Conservation (phyloP, 2,113 vertebrate genomes). For the Burhinus oedicnemus region DNA sequence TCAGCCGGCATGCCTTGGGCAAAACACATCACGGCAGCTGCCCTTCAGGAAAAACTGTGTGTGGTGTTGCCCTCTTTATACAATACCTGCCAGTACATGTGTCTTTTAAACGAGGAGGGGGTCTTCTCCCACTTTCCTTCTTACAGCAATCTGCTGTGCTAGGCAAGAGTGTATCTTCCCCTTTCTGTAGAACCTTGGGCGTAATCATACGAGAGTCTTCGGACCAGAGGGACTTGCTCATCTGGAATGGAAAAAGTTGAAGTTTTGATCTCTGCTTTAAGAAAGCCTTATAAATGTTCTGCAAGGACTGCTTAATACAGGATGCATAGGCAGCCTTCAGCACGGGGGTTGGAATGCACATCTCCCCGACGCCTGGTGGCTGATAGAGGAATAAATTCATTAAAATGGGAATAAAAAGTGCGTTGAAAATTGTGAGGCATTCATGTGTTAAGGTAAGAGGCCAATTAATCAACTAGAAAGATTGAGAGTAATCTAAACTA, state of each 20-base stretch:
- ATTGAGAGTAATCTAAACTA: not conserved
- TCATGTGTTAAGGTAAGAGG: not conserved
- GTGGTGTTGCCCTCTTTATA: not conserved
- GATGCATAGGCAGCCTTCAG: not conserved
- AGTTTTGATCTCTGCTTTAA: not conserved
- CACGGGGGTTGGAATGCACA: not conserved
- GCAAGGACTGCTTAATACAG: not conserved
- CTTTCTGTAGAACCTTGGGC: not conserved
- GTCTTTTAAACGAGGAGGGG: not conserved
- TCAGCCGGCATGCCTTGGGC: not conserved
- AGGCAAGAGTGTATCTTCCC: not conserved
- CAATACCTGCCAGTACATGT: fast-evolving
- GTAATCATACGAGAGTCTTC: not conserved
- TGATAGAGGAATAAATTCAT: not conserved
- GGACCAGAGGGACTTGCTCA: not conserved
- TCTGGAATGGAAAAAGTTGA: not conserved
- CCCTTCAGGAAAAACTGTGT: too few species aligned
- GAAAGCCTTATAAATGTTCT: not conserved
- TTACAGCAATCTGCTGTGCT: fast-evolving
- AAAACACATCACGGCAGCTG: not conserved
- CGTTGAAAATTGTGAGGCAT: not conserved
- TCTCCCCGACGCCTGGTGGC: not conserved
- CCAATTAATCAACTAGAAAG: not conserved
- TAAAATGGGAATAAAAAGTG: not conserved
- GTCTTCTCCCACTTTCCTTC: fast-evolving